Evolutionary conservation across 1,140 invertebrate genomes (phyloP), one percentile per base, ranked within the genome.

Genomic region (Calephelis nemesis): DNA sequence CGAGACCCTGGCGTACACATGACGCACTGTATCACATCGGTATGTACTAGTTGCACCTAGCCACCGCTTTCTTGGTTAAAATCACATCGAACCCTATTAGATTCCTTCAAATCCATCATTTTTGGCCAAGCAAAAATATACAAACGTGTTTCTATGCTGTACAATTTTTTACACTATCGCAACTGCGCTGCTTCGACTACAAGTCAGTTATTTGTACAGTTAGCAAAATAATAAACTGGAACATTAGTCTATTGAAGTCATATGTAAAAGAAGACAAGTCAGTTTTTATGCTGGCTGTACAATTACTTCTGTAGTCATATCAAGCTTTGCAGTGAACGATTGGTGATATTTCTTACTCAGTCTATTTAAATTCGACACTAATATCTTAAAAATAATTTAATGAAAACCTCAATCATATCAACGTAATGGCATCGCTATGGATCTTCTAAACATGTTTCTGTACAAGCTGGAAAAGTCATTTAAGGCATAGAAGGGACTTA

Each of bases 121-220:
- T 66, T 72, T 76, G 74, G 75, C 79, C 80, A 82, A 88, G 83
- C 84, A 81, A 87, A 88, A 90, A 87, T 90, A 88, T 90, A 90
- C 85, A 88, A 83, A 84, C 78, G 83, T 85, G 71, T 80, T 78
- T 76, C 79, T 83, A 85, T 83, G 78, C 83, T 87, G 85, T 87
- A 84, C 84, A 87, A 80, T 87, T 86, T 54, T 86, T 70, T 83
- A 87, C 84, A 87, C 71, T 75, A 78, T 67, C 68, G 70, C 70
- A 45, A 73, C 67, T 63, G 69, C 50, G 63, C 64, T 68, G 70
- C 67, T 69, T 68, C 66, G 73, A 68, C 42, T 2, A 63, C 30
- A 58, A 30, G 10, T 19, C 15, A 30, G 54, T 30, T 30, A 30
- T 58, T 58, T 10, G 19, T 58, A 39, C 30, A 58, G 58, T 49